Evolutionary conservation across 2,888 invertebrate genomes (phyloP).

Genomic region (Rhagium mordax): DNA sequence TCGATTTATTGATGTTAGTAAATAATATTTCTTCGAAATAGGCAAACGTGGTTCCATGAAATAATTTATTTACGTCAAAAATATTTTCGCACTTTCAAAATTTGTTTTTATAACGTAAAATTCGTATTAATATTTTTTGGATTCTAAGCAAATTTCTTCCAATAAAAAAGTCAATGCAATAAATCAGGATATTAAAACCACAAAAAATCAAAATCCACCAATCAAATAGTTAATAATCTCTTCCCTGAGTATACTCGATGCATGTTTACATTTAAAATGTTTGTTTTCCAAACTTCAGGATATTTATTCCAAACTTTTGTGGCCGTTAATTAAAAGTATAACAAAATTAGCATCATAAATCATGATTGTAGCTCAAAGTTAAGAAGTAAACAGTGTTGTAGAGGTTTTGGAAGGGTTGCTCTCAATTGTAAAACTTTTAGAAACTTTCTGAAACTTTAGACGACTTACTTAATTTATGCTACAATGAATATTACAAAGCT

Average conservation of each 20-base stretch:
- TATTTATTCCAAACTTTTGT: constrained; percentile 23
- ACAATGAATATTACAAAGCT: constrained; percentile 10
- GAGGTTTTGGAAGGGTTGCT: constrained; percentile 14
- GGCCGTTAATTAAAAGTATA: constrained; percentile 39
- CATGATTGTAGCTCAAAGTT: constrained; percentile 34
- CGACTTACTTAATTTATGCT: constrained; percentile 17
- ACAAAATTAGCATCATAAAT: constrained; percentile 41
- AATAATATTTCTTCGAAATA: no score
- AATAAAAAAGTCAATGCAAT: no score
- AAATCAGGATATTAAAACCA: no score
- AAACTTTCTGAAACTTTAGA: constrained; percentile 13
- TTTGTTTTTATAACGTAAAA: no score
- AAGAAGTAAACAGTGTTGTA: constrained; percentile 36
- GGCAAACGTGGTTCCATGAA: no score
- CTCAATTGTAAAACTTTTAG: constrained; percentile 33
- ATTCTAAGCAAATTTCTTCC: no score
- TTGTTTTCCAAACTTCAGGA: background rate
- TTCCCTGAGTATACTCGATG: background rate
- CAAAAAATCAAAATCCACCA: background rate
- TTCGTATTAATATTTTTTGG: no score
- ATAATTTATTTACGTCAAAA: no score
- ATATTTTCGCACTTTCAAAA: no score
- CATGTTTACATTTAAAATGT: constrained; percentile 2
- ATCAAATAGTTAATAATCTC: background rate
- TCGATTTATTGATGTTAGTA: no score